These are phyloP conservation scores for Aphelenchoides fujianensis DNA, from an alignment of 1,140 invertebrate species.

Conservation along the genomic window DNA sequence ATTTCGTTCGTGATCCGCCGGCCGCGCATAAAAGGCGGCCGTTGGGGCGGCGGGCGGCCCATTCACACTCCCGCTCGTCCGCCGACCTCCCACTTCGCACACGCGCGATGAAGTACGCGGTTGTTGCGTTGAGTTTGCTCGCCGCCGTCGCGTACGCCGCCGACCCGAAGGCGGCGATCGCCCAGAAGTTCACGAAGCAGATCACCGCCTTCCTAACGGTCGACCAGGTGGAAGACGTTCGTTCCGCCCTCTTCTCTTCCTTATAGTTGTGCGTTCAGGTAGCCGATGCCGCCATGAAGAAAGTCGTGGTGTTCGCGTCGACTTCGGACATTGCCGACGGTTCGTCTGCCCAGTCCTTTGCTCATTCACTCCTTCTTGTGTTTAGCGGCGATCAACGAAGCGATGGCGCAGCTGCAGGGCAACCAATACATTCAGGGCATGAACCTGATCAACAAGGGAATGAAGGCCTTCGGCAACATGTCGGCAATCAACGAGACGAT, in stretches of 20 bases:
- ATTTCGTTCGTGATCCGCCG: neutral
- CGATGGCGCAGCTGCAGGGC: neutral
- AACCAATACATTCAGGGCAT: neutral
- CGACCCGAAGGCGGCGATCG: neutral
- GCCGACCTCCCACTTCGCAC: too few species aligned
- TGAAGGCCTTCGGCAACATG: neutral
- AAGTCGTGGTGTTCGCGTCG: neutral
- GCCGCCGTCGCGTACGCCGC: neutral
- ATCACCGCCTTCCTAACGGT: neutral
- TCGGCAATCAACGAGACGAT: neutral
- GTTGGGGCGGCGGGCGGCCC: too few species aligned
- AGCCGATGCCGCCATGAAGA: neutral
- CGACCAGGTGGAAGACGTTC: neutral
- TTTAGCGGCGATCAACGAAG: neutral
- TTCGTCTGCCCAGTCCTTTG: neutral
- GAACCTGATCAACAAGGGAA: neutral
- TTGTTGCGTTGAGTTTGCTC: neutral
- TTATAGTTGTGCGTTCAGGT: neutral
- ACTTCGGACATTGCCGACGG: neutral
- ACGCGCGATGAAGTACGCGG: neutral
- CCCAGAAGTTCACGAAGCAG: neutral
- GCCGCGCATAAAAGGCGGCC: too few species aligned
- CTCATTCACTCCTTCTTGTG: neutral
- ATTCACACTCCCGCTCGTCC: too few species aligned
- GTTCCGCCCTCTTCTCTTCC: neutral